Conservation (phyloP, 2,888 invertebrate species). For the Heliconius erato region DNA sequence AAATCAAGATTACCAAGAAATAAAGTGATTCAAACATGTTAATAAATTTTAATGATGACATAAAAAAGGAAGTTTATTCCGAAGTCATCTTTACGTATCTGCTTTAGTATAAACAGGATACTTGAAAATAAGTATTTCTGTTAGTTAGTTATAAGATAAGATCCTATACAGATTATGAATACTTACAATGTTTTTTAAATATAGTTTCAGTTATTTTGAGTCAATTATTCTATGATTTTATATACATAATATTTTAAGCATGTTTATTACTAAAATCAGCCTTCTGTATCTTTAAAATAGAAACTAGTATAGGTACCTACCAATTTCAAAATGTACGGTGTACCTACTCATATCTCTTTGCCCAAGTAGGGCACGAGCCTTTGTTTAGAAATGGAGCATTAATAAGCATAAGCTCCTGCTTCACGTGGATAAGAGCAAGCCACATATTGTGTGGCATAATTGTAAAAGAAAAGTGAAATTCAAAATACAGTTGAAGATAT, state of each 20-base stretch:
- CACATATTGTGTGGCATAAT: neutral
- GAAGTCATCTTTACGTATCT: slow-evolving; percentile 25
- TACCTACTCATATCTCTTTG: slow-evolving; percentile 18
- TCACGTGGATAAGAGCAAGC: slow-evolving; percentile 18
- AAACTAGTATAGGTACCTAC: neutral
- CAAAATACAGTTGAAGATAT: neutral
- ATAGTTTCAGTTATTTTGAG: neutral
- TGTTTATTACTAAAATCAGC: neutral
- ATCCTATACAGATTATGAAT: neutral
- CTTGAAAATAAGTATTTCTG: neutral
- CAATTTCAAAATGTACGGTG: neutral
- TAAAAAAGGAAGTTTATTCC: slow-evolving; percentile 43
- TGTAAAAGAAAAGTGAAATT: slow-evolving; percentile 11
- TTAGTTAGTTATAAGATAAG: neutral
- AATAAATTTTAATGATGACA: slow-evolving; percentile 39
- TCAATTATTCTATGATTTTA: neutral
- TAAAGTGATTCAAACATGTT: slow-evolving; percentile 47
- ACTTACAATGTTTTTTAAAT: neutral
- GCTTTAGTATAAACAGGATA: slow-evolving; percentile 3
- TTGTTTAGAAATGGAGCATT: slow-evolving; percentile 27
- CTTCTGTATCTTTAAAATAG: neutral
- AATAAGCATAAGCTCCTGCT: slow-evolving; percentile 21
- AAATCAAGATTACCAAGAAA: slow-evolving; percentile 42
- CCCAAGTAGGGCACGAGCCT: slow-evolving; percentile 16
- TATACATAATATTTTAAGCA: neutral